A percentile compares a stretch with the other conserved stretches of the same genome.
These are phyloP conservation scores for Galaxias olidus DNA, from an alignment of 2,797 vertebrate genomes.

Conservation along the genomic window DNA sequence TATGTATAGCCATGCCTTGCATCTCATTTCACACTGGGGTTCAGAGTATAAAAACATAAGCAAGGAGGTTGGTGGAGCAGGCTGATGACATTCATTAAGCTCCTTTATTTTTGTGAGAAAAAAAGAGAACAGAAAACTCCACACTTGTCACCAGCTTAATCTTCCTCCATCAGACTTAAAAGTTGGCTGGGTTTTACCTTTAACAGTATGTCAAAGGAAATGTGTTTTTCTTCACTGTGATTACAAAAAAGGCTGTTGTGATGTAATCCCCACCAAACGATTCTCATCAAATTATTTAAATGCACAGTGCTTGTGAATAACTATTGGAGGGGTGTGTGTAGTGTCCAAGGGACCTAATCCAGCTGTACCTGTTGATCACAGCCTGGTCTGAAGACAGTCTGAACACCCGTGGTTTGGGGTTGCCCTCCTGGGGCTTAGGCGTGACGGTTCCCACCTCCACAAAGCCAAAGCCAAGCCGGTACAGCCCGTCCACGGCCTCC, in stretches of 20 bases:
- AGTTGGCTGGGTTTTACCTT: conserved; percentile 12
- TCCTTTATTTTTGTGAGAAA: conserved; percentile 1
- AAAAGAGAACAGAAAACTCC: not conserved
- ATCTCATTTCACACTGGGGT: conserved; percentile 5
- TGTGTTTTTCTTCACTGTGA: not conserved
- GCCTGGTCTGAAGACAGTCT: conserved; percentile 84
- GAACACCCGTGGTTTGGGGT: conserved; percentile 90
- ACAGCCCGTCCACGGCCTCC: conserved; percentile 91
- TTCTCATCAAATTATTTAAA: too few relatives aligned
- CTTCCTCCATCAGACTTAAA: not conserved
- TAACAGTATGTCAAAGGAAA: not conserved
- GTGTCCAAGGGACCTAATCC: not conserved
- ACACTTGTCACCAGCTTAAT: not conserved
- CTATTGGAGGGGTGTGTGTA: too few relatives aligned
- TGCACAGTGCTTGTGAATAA: too few relatives aligned
- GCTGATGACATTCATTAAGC: not conserved
- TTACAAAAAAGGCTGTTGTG: conserved; percentile 4
- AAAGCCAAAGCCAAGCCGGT: conserved; percentile 92
- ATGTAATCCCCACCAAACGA: too few relatives aligned
- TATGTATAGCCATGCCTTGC: not conserved
- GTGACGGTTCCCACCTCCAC: conserved; percentile 96
- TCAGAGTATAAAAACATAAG: not conserved
- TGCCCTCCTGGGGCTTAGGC: conserved; percentile 91
- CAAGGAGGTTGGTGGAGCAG: not conserved
- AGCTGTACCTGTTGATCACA: conserved; percentile 88